phyloP scores from a whole-genome alignment of 2,888 invertebrate genomes.

The Parnassius glacialis region DNA sequence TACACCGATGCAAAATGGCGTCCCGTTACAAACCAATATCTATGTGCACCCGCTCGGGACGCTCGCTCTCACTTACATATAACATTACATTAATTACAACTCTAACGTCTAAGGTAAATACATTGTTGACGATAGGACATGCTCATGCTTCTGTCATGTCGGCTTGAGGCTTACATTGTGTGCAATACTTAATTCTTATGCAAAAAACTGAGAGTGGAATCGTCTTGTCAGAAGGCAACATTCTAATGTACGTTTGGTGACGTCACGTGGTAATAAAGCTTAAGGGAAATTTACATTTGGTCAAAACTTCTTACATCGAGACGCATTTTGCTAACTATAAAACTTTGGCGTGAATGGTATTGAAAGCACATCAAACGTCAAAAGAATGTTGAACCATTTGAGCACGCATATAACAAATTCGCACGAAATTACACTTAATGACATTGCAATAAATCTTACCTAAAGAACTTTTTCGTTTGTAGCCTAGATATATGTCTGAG shows the following conservation, averaged over 20 bases:
- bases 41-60: constrained; percentile 17
- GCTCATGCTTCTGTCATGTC: not conserved
- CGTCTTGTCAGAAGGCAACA: not conserved
- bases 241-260: not conserved
- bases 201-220: not conserved
- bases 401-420: not conserved
- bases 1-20: constrained; percentile 1
- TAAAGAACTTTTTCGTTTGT: no score
- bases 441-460: not conserved
- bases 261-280: not conserved
- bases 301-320: not conserved
- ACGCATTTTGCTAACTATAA: not conserved
- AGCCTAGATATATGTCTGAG: not conserved
- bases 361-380: not conserved
- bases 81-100: constrained; percentile 19
- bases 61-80: constrained; percentile 8
- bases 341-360: not conserved
- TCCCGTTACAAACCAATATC: constrained; percentile 9
- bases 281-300: not conserved
- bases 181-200: not conserved
- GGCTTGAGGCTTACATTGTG: not conserved
- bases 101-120: constrained; percentile 8
- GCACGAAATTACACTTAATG: not conserved
- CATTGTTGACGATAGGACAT: not conserved
- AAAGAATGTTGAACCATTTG: not conserved